These are phyloP conservation scores for Babylonia areolata DNA, from an alignment of 1,140 invertebrate species.

Conservation along the genomic window DNA sequence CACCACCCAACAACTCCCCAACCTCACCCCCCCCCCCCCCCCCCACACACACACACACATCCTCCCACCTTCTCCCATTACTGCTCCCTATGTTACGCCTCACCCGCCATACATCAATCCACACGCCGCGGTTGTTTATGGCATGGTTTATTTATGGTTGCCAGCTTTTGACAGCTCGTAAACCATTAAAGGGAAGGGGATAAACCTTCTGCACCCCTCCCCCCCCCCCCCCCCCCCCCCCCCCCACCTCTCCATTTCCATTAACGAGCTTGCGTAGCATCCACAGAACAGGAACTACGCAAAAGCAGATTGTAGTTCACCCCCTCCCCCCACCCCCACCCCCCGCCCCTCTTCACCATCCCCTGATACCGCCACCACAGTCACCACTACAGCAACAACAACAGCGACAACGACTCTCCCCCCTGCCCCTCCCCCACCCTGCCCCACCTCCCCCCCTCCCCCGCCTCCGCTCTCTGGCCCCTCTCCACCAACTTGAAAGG, in stretches of 20 bases:
- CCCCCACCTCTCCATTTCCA: background rate
- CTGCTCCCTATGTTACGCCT: background rate
- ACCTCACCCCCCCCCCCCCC: no score
- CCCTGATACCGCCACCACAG: background rate
- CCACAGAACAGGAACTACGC: no score
- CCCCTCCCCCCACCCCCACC: background rate
- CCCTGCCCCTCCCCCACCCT: no score
- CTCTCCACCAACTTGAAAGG: background rate
- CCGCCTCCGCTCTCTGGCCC: no score
- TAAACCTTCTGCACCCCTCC: background rate
- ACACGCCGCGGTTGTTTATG: background rate
- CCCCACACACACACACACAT: no score
- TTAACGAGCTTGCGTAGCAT: no score
- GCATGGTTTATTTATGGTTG: constrained; percentile 6
- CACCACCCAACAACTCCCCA: no score
- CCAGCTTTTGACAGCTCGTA: constrained; percentile 12
- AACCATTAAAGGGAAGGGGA: background rate
- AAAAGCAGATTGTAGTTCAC: no score
- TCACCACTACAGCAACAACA: background rate
- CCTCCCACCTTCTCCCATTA: background rate
- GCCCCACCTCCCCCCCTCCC: no score
- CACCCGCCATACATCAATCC: background rate
- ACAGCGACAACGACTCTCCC: no score
- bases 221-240: background rate
- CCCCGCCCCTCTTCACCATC: background rate